phyloP scores from a whole-genome alignment of 2,797 vertebrate genomes.

The Ceryle rudis region DNA sequence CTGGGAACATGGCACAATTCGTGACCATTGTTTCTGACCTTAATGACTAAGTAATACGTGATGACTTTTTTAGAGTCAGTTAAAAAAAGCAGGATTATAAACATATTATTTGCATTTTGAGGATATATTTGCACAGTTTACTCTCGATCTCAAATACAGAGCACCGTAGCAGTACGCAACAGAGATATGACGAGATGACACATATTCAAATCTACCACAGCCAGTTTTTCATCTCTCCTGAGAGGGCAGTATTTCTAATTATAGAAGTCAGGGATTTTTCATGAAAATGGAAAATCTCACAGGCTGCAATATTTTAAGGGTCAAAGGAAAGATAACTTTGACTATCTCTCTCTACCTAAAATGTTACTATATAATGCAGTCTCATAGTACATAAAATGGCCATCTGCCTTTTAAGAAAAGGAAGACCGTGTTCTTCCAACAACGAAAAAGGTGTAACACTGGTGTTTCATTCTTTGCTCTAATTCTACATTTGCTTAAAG shows the following conservation, averaged over 20 bases:
- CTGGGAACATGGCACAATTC: neutral
- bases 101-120: neutral
- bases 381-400: neutral
- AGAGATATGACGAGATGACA: neutral
- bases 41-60: neutral
- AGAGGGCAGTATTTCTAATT: neutral
- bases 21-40: neutral
- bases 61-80: neutral
- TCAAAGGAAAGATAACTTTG: neutral
- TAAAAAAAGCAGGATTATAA: neutral
- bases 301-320: neutral
- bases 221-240: neutral
- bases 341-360: neutral
- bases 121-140: neutral
- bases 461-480: neutral
- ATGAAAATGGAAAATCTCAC: neutral
- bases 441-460: neutral
- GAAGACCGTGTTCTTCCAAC: neutral
- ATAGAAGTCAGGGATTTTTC: neutral
- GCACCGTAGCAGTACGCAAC: neutral
- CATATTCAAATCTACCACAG: neutral
- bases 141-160: neutral
- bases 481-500: neutral
- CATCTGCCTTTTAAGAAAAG: neutral
- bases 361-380: rapidly evolving